Evolutionary conservation across 2,797 vertebrate genomes (phyloP).

Genomic region (Pempheris klunzingeri): DNA sequence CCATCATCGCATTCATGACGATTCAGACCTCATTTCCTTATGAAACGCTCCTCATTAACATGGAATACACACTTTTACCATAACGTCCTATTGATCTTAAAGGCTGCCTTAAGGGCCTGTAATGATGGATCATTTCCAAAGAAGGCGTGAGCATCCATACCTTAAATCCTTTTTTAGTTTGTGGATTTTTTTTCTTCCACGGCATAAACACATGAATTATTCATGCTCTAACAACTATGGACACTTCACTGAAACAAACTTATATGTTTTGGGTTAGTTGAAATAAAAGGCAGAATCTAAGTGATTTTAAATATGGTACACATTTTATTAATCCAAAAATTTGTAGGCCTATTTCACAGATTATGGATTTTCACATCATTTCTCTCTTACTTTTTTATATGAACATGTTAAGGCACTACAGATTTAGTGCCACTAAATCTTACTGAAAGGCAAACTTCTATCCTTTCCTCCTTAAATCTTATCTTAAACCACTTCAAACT

Average conservation of each 20-base stretch:
- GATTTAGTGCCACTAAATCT: too few relatives aligned
- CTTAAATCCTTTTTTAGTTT: background rate
- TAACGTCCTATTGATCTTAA: background rate
- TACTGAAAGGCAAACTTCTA: background rate
- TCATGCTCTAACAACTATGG: background rate
- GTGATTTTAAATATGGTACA: background rate
- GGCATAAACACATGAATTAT: background rate
- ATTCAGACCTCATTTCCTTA: conserved; percentile 1
- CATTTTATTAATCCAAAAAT: too few relatives aligned
- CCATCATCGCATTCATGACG: background rate
- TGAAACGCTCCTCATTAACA: conserved; percentile 29
- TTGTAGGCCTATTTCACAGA: background rate
- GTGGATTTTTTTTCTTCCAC: background rate
- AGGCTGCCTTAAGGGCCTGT: background rate
- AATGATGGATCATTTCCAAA: background rate
- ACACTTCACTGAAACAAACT: background rate
- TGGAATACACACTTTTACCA: conserved; percentile 4
- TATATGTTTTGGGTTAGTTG: background rate
- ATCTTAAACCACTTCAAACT: background rate
- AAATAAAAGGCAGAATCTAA: too few relatives aligned
- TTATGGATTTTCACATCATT: background rate
- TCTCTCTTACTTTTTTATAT: background rate
- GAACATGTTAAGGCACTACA: too few relatives aligned
- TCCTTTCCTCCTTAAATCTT: background rate
- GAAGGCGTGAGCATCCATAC: background rate